These are phyloP conservation scores for Catostomus latipinnis DNA, from an alignment of 2,797 vertebrate genomes.

Conservation along the genomic window DNA sequence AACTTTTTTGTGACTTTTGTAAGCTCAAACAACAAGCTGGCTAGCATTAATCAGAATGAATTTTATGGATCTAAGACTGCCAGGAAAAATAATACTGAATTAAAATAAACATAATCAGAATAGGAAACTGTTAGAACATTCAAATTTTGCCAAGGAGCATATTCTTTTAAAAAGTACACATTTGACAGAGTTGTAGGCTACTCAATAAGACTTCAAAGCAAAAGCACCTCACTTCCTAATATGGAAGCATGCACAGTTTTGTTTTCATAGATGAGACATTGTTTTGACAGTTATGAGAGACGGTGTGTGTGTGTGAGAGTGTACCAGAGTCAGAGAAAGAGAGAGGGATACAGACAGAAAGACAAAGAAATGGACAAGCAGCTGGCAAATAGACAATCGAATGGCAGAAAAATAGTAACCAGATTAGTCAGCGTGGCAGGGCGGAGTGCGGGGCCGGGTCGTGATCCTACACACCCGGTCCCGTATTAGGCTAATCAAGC, in stretches of 20 bases:
- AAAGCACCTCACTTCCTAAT: conserved; percentile 48
- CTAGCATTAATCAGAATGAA: conserved; percentile 72
- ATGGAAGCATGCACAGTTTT: conserved; percentile 50
- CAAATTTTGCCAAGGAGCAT: conserved; percentile 55
- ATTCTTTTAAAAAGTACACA: conserved; percentile 32
- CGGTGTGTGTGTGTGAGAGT: neutral
- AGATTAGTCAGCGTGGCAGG: neutral
- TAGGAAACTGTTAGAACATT: conserved; percentile 63
- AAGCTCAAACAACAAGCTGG: conserved; percentile 65
- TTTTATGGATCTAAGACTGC: conserved; percentile 62
- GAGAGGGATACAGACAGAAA: conserved; percentile 1
- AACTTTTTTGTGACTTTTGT: conserved; percentile 65
- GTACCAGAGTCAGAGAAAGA: neutral
- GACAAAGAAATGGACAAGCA: neutral
- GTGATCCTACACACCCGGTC: too few relatives aligned
- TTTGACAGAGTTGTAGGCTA: conserved; percentile 59
- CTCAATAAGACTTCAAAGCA: conserved; percentile 65
- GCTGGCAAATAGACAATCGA: too few relatives aligned
- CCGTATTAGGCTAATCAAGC: too few relatives aligned
- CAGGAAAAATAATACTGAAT: conserved; percentile 72
- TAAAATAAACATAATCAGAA: conserved; percentile 71
- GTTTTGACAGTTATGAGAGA: conserved; percentile 62
- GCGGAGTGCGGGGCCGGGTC: too few relatives aligned
- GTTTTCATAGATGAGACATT: conserved; percentile 55
- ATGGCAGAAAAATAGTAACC: neutral